These are phyloP conservation scores for Diaphora mendica DNA, from an alignment of 2,888 invertebrate genomes.

Conservation along the genomic window DNA sequence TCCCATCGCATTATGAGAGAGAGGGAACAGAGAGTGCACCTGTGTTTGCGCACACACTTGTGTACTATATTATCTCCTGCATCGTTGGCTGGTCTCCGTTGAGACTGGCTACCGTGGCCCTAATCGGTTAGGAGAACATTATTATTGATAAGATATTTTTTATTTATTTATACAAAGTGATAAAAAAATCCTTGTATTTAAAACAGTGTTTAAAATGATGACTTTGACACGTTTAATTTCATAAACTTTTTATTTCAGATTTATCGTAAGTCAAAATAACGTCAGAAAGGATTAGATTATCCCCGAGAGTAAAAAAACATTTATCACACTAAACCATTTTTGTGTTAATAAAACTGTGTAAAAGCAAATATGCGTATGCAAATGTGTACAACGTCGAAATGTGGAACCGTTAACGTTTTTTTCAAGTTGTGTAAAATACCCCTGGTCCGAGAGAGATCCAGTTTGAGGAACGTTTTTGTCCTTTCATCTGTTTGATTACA, in stretches of 20 bases:
- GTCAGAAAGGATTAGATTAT: conserved; percentile 4
- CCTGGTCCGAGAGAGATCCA: conserved; percentile 18
- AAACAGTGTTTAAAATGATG: not conserved
- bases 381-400: conserved; percentile 35
- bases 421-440: conserved; percentile 36
- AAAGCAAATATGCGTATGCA: conserved; percentile 45
- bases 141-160: no score
- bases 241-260: not conserved
- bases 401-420: conserved; percentile 38
- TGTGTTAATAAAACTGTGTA: conserved; percentile 35
- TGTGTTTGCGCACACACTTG: no score
- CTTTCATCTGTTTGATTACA: conserved; percentile 49
- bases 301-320: conserved; percentile 1
- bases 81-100: no score
- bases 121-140: no score
- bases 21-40: no score
- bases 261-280: conserved; percentile 18
- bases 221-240: not conserved
- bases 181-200: not conserved
- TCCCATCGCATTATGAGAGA: no score
- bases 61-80: no score
- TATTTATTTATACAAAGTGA: not conserved
- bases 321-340: conserved; percentile 24
- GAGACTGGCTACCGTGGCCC: no score
- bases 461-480: conserved; percentile 37